Evolutionary conservation across 2,888 invertebrate species (phyloP), one percentile per base, ranked within the genome.

Genomic region (Agrenia bidenticulata): DNA sequence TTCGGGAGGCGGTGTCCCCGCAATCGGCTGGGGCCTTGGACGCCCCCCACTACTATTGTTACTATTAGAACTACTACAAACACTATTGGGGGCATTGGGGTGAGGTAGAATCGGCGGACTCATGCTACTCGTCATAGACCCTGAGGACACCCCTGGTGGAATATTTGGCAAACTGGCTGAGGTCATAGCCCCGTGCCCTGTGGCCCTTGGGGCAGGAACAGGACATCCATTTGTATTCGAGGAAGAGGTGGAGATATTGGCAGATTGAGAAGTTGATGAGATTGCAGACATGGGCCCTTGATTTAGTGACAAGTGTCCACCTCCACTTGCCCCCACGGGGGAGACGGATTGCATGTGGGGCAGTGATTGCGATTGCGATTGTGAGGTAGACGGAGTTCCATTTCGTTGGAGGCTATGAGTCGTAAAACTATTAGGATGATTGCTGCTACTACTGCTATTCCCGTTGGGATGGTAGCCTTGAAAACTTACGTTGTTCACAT

Each of bases 1-100:
- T 56, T 91, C 91, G 32, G 90, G 90, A 2, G 93, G 92, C 1
- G 86, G 86, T 21, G 93, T 93, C 66, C 93, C 92, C 19, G 93
- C 89, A 77, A 94, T 93, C 27, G 94, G 93, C 77, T 92, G 91
- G 1, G 94, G 93, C 73, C 93, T 84, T 0, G 92, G 92, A 63
- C 92, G 83, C n/a, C 86, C 61, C 2, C 67, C 62, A 11, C 41
- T 49, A 19, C 55, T 56, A 19, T 63, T 62, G 51, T 59, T 68
- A 45, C 62, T 66, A 55, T 64, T 67, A 21, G 55, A 66, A 49
- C 69, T 70, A 24, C 67, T 70, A n/a, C 65, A 71, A 27, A 64
- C 66, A 39, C 57, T 45, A 45, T 45, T 45, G 4, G 45, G 45
- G 19, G 45, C 45, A 19, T 45, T 45, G 4, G 45, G 45, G 50